Conservation (phyloP, 2,888 invertebrate species). For the Adelphocoris suturalis region DNA sequence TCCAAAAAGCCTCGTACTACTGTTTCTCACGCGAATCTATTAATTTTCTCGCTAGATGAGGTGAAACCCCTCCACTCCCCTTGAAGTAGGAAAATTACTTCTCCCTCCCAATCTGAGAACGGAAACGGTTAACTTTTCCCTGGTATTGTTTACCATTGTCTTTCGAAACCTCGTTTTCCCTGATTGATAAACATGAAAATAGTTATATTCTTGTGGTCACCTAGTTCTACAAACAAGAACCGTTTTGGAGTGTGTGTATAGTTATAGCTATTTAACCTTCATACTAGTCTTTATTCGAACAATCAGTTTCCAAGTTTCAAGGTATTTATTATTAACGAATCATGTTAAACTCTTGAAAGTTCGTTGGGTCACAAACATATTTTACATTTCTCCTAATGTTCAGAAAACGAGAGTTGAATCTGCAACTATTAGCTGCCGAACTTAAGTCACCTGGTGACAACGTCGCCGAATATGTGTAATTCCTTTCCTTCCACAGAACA, state of each 20-base stretch:
- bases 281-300: too few species aligned
- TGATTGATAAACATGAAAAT: not conserved
- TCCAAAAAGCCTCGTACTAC: not conserved
- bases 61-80: slow-evolving; percentile 5
- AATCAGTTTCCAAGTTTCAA: too few species aligned
- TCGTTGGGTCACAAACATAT: too few species aligned
- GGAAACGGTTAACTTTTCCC: slow-evolving; percentile 44
- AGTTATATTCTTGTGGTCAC: not conserved
- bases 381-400: too few species aligned
- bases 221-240: not conserved
- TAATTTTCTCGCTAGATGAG: slow-evolving; percentile 50
- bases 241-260: not conserved
- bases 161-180: slow-evolving; percentile 21
- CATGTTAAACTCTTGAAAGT: too few species aligned
- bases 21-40: slow-evolving; percentile 48
- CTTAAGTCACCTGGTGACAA: too few species aligned
- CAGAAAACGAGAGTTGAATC: too few species aligned
- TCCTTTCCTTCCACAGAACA: too few species aligned
- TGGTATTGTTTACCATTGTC: slow-evolving; percentile 48
- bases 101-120: slow-evolving; percentile 40
- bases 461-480: too few species aligned
- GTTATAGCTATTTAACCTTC: too few species aligned
- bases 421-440: too few species aligned
- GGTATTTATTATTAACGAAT: too few species aligned
- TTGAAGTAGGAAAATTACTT: slow-evolving; percentile 1